Evolutionary conservation across 2,113 vertebrate species (phyloP), one percentile per base, ranked within the genome.

Genomic region (Gopherus flavomarginatus): DNA sequence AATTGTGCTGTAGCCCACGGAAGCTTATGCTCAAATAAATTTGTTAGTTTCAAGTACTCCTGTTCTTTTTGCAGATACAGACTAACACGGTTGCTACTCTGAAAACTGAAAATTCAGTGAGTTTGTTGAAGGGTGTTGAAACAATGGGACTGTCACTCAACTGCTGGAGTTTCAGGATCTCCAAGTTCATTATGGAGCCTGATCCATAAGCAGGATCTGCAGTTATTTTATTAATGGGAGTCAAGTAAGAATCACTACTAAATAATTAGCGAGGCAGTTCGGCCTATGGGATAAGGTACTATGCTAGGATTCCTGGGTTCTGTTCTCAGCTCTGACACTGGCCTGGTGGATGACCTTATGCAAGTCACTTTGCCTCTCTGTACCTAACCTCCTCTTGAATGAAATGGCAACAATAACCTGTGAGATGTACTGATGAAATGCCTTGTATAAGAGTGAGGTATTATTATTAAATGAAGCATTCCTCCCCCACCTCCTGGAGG

Each of bases 281-380:
- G 65, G 35, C 22, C 42, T 44, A 47, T 44, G 22, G 16, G 2
- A 29, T 24, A 52, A 3, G 42, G 16, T 12, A 12, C 24, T 47
- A 6, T 27, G 47, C 31, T 47, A 1, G 21, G 56, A n/a, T 13
- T n/a, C 27, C 11, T 38, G 56, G 44, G 11, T 14, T 82, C 38
- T 1, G 5, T 17, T 44, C 21, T 21, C 65, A 29, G 1, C 17
- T 65, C 35, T 26, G 47, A 31, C 42, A 26, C 5, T 49, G 72
- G 44, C 26, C 42, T 78, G 22, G 24, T 47, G 12, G 22, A 44
- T 7, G 11, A 11, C 21, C 72, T 7, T 26, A 29, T 26, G 42
- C 12, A 78, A 78, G 42, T 78, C 75, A 38, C 50, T 52, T 11
- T 4, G 24, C 11, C 10, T 26, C 4, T 22, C 0, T 0, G 27